Evolutionary conservation across 2,797 vertebrate genomes (phyloP).

Genomic region (Hydrophis major): DNA sequence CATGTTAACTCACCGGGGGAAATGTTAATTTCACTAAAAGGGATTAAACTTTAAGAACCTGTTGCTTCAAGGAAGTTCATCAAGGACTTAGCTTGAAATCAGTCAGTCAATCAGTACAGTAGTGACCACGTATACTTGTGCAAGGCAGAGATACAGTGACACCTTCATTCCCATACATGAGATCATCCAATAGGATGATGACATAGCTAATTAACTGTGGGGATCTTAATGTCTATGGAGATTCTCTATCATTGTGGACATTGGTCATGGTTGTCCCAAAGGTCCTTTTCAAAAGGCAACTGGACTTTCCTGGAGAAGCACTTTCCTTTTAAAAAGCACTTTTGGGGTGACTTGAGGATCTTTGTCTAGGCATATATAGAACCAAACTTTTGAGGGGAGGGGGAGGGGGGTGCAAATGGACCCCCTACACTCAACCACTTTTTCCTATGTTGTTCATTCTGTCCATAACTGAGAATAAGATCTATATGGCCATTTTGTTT

Average conservation of each 20-base stretch:
- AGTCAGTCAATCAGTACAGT: neutral
- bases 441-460: neutral
- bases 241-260: too few relatives aligned
- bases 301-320: too few relatives aligned
- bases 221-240: neutral
- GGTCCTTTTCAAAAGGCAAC: too few relatives aligned
- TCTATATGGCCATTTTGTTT: neutral
- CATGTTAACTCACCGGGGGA: neutral
- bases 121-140: neutral
- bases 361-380: neutral
- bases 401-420: neutral
- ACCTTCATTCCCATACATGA: neutral
- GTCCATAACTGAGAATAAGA: neutral
- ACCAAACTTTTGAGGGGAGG: neutral
- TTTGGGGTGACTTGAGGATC: too few relatives aligned
- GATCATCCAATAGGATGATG: neutral
- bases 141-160: neutral
- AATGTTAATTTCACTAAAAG: neutral
- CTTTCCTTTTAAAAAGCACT: too few relatives aligned
- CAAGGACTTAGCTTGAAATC: neutral
- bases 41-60: neutral
- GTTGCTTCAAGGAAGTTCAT: neutral
- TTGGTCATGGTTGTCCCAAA: too few relatives aligned
- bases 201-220: neutral
- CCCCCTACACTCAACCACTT: neutral